phyloP scores from a whole-genome alignment of 2,888 invertebrate genomes.

The Agonopterix subpropinquella region DNA sequence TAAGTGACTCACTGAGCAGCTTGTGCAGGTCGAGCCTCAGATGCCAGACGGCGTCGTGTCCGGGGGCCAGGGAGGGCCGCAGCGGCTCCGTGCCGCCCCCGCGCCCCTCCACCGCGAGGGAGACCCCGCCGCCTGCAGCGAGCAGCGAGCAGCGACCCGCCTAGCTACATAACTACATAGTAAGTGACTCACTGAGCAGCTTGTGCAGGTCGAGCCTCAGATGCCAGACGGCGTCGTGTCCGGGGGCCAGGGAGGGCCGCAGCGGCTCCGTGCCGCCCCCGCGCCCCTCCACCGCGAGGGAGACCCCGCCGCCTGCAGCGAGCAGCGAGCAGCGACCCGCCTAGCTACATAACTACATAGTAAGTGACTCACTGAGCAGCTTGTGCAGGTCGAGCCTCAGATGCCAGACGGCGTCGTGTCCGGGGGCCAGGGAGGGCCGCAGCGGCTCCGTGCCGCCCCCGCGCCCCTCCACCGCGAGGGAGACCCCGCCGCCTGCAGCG shows the following conservation, averaged over 20 bases:
- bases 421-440: conserved; percentile 78
- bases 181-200: conserved; percentile 74
- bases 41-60: conserved; percentile 87
- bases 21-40: conserved; percentile 83
- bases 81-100: conserved; percentile 77
- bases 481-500: conserved; percentile 77
- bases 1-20: conserved; percentile 74
- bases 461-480: conserved; percentile 80
- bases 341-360: too few relatives aligned
- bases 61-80: conserved; percentile 78
- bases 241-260: conserved; percentile 78
- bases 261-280: conserved; percentile 77
- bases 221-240: conserved; percentile 87
- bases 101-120: conserved; percentile 80
- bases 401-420: conserved; percentile 87
- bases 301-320: conserved; percentile 77
- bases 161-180: too few relatives aligned
- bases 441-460: conserved; percentile 77
- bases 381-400: conserved; percentile 83
- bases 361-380: conserved; percentile 74
- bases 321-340: conserved; percentile 86
- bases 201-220: conserved; percentile 83
- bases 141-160: conserved; percentile 86
- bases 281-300: conserved; percentile 80
- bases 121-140: conserved; percentile 77